Percentiles rank a stretch among this genome's conserved stretches.
phyloP scores from a whole-genome alignment of 1,140 invertebrate genomes.

The Pentalonia nigronervosa region DNA sequence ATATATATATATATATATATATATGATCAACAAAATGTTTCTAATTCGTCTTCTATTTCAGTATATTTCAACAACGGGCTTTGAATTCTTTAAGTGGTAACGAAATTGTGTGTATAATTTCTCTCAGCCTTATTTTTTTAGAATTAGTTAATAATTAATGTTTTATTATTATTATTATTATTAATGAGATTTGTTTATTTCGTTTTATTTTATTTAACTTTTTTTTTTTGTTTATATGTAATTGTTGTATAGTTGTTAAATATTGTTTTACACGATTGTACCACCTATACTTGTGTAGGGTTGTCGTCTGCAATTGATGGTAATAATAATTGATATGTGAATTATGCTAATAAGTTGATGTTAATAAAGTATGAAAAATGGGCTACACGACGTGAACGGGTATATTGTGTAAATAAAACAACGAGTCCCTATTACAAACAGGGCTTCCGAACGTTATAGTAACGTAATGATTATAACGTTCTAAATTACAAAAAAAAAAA shows the following conservation, averaged over 20 bases:
- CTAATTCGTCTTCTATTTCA: not conserved
- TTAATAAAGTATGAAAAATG: conserved; percentile 48
- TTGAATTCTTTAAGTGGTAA: not conserved
- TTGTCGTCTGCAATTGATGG: not conserved
- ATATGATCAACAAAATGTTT: not conserved
- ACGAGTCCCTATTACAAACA: not conserved
- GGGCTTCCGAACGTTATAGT: no score
- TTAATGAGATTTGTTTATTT: conserved; percentile 20
- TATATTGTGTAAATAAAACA: not conserved
- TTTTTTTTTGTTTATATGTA: not conserved
- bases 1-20: not conserved
- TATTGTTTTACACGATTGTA: conserved; percentile 15
- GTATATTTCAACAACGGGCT: not conserved
- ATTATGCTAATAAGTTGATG: conserved; percentile 46
- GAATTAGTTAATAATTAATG: not conserved
- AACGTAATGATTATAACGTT: no score
- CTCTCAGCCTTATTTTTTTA: not conserved
- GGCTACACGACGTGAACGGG: conserved; percentile 14
- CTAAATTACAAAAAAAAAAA: no score
- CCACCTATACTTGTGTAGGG: conserved; percentile 9
- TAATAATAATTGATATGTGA: conserved; percentile 35
- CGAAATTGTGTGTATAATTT: not conserved
- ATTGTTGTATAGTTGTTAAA: conserved; percentile 32
- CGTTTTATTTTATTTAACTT: not conserved
- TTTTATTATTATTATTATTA: conserved; percentile 11